These are phyloP conservation scores for Schizopygopsis malacanthus DNA, from an alignment of 2,797 vertebrate genomes.

Conservation along the genomic window DNA sequence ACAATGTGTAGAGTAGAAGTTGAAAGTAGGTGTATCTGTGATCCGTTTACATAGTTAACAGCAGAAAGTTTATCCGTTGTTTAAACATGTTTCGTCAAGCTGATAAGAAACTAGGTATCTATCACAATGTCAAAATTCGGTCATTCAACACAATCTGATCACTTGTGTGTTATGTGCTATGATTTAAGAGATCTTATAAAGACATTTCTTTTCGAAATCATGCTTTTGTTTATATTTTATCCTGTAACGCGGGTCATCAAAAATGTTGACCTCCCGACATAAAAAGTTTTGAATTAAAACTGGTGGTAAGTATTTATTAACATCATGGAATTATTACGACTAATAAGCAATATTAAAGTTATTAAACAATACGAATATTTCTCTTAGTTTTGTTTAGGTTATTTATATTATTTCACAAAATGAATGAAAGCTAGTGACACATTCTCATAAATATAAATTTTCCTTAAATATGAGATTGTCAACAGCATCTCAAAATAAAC, in stretches of 20 bases:
- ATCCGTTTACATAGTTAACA: constrained; percentile 7
- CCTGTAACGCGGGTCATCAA: not conserved
- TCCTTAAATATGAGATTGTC: too few species aligned
- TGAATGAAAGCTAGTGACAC: not conserved
- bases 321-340: not conserved
- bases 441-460: not conserved
- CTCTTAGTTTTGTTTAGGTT: not conserved
- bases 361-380: not conserved
- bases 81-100: constrained; percentile 21
- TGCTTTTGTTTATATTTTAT: not conserved
- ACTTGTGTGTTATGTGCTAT: not conserved
- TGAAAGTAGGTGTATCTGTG: not conserved
- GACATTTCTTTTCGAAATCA: not conserved
- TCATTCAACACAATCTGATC: not conserved
- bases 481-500: not conserved
- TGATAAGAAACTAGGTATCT: constrained; percentile 25
- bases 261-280: not conserved
- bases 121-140: not conserved
- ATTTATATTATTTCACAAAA: not conserved
- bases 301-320: not conserved
- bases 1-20: not conserved
- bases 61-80: not conserved
- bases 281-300: not conserved
- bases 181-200: not conserved
- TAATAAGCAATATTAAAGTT: too few species aligned